Conservation (phyloP, 2,113 vertebrate species). For the Sphyrna mokarran region DNA sequence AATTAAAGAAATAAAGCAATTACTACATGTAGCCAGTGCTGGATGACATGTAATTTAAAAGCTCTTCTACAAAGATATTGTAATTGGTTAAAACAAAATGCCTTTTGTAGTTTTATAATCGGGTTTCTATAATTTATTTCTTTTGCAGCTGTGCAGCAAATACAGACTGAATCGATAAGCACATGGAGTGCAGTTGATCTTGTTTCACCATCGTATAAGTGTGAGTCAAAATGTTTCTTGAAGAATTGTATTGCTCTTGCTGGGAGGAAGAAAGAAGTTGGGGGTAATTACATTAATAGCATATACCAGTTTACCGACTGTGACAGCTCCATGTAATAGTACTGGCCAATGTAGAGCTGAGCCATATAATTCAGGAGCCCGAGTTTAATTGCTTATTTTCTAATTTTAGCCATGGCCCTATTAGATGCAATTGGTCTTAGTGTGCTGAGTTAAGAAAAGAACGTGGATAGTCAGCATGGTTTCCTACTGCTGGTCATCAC, state of each 20-base stretch:
- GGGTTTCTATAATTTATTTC: background rate
- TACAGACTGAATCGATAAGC: background rate
- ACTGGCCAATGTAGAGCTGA: background rate
- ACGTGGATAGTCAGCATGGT: background rate
- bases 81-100: background rate
- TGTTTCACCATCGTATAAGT: background rate
- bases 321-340: background rate
- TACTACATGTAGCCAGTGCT: background rate
- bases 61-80: background rate
- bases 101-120: background rate
- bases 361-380: background rate
- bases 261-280: background rate
- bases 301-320: background rate
- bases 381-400: background rate
- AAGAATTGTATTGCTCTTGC: background rate
- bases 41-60: background rate
- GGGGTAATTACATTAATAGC: background rate
- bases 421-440: background rate
- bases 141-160: conserved; percentile 25
- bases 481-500: background rate
- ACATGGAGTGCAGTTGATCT: background rate
- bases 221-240: background rate
- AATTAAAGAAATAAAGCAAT: background rate
- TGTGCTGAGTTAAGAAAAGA: background rate
- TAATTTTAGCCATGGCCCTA: background rate